phyloP scores from a whole-genome alignment of 2,888 invertebrate genomes.

The Laspeyria flexula region DNA sequence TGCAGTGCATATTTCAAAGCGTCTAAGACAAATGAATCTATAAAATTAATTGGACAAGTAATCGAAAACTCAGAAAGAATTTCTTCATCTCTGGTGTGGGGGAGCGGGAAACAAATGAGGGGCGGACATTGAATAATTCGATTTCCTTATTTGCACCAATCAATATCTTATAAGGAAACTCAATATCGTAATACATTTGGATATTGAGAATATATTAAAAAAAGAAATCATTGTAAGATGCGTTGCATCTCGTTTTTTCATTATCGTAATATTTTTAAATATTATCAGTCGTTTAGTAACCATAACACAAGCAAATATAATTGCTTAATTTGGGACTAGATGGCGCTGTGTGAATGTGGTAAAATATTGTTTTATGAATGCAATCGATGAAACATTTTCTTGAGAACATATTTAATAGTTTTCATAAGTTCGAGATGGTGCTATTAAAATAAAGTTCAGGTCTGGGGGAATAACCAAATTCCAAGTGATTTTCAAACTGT shows the following conservation, averaged over 20 bases:
- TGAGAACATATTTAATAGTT: background rate
- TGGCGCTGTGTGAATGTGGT: no score
- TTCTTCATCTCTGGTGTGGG: conserved; percentile 83
- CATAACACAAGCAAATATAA: no score
- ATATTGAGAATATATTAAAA: conserved; percentile 47
- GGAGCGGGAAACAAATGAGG: conserved; percentile 83
- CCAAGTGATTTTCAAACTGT: conserved; percentile 71
- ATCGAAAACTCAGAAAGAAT: conserved; percentile 86
- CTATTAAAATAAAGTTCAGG: conserved; percentile 59
- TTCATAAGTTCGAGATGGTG: background rate
- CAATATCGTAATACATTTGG: conserved; percentile 66
- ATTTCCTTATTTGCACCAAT: conserved; percentile 86
- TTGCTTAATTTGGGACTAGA: no score
- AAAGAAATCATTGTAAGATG: conserved; percentile 20
- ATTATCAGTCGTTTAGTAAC: no score
- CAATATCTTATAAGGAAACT: conserved; percentile 81
- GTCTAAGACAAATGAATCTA: conserved; percentile 84
- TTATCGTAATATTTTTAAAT: no score
- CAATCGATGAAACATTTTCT: background rate
- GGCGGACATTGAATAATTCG: conserved; percentile 86
- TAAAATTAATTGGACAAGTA: conserved; percentile 86
- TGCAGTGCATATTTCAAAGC: conserved; percentile 70
- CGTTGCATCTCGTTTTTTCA: conserved; percentile 2
- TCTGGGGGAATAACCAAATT: conserved; percentile 71
- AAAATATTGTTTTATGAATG: no score